These are phyloP conservation scores for Halichoeres trimaculatus DNA, from an alignment of 2,113 vertebrate species.

Conservation along the genomic window DNA sequence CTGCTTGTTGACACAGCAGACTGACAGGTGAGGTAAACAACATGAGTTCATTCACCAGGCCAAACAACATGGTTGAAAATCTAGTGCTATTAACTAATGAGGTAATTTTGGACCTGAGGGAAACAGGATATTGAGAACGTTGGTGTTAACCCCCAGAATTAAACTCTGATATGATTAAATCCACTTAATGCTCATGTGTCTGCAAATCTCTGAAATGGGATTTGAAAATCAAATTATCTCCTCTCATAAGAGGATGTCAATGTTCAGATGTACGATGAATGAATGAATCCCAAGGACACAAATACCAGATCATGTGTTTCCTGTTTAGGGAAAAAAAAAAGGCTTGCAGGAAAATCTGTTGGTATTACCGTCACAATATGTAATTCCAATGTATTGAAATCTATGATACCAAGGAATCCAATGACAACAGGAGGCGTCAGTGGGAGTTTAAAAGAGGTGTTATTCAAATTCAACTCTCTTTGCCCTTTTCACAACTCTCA, in stretches of 20 bases:
- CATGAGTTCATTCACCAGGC: too few species aligned
- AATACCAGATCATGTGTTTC: neutral
- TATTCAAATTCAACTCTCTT: neutral
- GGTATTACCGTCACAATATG: neutral
- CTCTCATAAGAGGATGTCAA: constrained; percentile 22
- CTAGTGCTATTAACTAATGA: too few species aligned
- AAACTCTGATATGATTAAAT: constrained; percentile 28
- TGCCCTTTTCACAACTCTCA: neutral
- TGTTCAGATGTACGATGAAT: constrained; percentile 22
- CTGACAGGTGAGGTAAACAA: too few species aligned
- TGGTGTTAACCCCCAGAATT: neutral
- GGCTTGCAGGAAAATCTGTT: neutral
- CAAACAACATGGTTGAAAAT: too few species aligned
- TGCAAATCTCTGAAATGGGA: constrained; percentile 35
- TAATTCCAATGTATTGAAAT: too few species aligned
- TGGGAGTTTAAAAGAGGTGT: neutral
- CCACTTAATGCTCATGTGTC: constrained; percentile 23
- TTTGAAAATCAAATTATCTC: constrained; percentile 16
- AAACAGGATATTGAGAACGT: too few species aligned
- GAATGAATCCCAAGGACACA: constrained; percentile 7
- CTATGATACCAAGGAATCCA: too few species aligned
- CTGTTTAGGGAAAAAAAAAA: neutral
- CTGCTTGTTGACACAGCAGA: too few species aligned
- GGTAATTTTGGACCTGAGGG: too few species aligned
- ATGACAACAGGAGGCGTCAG: too few species aligned